phyloP scores from a whole-genome alignment of 2,797 vertebrate genomes.

The Podargus strigoides region DNA sequence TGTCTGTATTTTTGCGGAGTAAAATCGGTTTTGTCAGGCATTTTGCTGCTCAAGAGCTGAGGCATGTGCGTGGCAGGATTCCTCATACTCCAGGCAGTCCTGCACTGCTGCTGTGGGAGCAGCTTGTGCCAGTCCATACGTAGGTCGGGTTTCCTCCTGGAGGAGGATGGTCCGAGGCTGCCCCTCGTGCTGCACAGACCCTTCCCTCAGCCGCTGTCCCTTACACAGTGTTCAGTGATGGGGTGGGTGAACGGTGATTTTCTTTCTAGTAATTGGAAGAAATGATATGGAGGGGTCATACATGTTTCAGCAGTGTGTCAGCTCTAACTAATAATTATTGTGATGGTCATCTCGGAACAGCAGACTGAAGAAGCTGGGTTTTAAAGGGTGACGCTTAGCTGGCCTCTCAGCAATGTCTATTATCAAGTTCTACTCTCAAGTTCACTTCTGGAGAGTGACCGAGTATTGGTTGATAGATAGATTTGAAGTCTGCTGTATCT shows the following conservation, averaged over 20 bases:
- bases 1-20: background rate
- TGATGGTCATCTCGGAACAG: background rate
- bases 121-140: rapidly evolving
- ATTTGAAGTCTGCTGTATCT: background rate
- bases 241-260: background rate
- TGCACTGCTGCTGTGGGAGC: background rate
- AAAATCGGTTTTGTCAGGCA: background rate
- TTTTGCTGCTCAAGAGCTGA: background rate
- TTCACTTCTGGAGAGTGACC: background rate
- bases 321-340: background rate
- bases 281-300: background rate
- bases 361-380: background rate
- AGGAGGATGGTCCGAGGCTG: background rate
- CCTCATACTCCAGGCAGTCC: background rate
- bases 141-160: rapidly evolving
- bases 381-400: background rate
- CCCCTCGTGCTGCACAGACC: rapidly evolving
- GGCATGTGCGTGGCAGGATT: background rate
- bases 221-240: rapidly evolving
- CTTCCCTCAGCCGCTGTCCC: rapidly evolving
- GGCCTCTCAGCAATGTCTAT: background rate
- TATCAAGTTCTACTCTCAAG: background rate
- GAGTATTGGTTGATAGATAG: background rate
- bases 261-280: background rate
- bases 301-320: background rate